phyloP scores from a whole-genome alignment of 1,140 invertebrate species.

The Drosophila nasuta region DNA sequence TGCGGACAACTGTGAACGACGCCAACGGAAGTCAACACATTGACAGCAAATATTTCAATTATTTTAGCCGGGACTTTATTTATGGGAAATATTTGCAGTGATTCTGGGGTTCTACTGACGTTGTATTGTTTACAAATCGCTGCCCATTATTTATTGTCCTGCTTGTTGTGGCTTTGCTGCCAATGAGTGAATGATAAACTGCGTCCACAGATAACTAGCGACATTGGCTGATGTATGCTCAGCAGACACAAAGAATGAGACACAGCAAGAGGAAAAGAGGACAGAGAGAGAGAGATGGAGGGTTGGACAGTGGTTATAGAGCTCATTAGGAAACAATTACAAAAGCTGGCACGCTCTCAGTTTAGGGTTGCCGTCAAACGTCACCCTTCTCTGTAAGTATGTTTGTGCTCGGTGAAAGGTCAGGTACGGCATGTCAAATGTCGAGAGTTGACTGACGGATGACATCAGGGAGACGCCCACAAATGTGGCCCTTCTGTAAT shows the following conservation, averaged over 20 bases:
- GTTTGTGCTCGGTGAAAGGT: constrained; percentile 58
- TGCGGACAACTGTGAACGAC: background rate
- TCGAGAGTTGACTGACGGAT: constrained; percentile 66
- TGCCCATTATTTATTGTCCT: constrained; percentile 80
- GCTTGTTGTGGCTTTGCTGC: constrained; percentile 51
- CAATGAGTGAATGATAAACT: constrained; percentile 77
- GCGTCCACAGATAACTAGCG: constrained; percentile 60
- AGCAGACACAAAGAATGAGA: background rate
- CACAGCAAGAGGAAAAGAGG: background rate
- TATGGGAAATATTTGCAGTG: constrained; percentile 48
- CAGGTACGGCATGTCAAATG: constrained; percentile 71
- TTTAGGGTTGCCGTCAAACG: constrained; percentile 58
- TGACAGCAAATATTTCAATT: constrained; percentile 83
- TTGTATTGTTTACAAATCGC: constrained; percentile 77
- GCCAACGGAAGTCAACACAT: constrained; percentile 72
- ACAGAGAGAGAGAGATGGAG: constrained; percentile 18
- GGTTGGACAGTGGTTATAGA: constrained; percentile 37
- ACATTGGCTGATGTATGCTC: constrained; percentile 5
- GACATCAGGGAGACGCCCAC: constrained; percentile 66
- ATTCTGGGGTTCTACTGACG: constrained; percentile 10
- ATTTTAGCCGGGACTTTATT: constrained; percentile 64
- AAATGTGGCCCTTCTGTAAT: constrained; percentile 71
- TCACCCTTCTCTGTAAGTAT: constrained; percentile 44
- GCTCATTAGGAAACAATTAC: constrained; percentile 81
- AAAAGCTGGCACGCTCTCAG: constrained; percentile 38